phyloP scores from a whole-genome alignment of 1,140 invertebrate genomes.

The Orchestia grillus region DNA sequence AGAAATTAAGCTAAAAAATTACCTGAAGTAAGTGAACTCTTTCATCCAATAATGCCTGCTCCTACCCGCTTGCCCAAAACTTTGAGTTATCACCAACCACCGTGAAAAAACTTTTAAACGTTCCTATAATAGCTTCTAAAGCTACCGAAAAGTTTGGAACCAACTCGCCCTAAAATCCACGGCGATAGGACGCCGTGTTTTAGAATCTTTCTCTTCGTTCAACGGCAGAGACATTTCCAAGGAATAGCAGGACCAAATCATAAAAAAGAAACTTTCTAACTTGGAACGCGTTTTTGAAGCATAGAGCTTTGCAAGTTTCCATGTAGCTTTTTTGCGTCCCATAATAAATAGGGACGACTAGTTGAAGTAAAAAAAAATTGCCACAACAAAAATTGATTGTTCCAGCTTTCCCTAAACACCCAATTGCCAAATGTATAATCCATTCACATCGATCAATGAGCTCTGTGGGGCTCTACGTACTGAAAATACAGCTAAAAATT shows the following conservation, averaged over 20 bases:
- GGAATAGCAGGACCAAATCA: not conserved
- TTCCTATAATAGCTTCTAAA: slow-evolving; percentile 37
- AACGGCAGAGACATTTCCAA: not conserved
- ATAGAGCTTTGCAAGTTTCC: not conserved
- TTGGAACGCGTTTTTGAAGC: not conserved
- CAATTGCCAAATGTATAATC: not conserved
- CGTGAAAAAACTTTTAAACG: slow-evolving; percentile 28
- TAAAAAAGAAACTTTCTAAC: not conserved
- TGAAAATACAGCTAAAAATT: not conserved
- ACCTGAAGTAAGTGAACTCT: not conserved
- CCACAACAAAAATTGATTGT: not conserved
- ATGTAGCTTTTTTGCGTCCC: not conserved
- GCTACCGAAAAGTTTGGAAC: slow-evolving; percentile 21
- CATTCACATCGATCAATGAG: not conserved
- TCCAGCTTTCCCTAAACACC: not conserved
- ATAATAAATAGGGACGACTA: not conserved
- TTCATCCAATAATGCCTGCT: slow-evolving; percentile 16
- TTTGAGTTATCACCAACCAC: slow-evolving; percentile 28
- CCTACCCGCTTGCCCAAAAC: slow-evolving; percentile 1
- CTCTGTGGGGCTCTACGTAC: not conserved
- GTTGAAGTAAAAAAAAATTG: not conserved
- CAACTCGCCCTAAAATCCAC: slow-evolving; percentile 9
- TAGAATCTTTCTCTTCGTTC: not conserved
- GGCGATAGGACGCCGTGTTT: not conserved
- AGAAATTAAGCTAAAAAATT: slow-evolving; percentile 8